Conservation (phyloP, 2,888 invertebrate species). For the Euphydryas editha region DNA sequence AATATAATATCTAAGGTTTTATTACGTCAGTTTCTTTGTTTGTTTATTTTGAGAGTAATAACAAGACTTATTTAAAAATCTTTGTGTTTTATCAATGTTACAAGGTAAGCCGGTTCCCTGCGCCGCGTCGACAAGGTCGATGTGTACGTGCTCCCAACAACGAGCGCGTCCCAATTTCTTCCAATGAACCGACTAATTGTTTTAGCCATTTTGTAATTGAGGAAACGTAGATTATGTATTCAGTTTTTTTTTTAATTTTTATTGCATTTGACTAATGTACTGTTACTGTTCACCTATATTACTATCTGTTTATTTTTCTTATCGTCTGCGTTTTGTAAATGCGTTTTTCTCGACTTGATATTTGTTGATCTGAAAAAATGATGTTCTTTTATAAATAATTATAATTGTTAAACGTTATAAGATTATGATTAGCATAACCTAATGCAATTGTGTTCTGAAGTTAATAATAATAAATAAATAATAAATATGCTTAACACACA, state of each 20-base stretch:
- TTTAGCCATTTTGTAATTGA: conserved; percentile 26
- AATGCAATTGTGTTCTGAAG: too few relatives aligned
- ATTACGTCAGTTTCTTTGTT: background rate
- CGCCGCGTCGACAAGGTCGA: conserved; percentile 36
- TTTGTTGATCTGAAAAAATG: too few relatives aligned
- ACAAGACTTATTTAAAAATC: conserved; percentile 3
- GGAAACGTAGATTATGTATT: conserved; percentile 13
- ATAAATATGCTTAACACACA: too few relatives aligned
- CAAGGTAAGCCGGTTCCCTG: conserved; percentile 3
- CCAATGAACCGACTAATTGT: conserved; percentile 16
- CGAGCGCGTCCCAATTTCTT: conserved; percentile 31
- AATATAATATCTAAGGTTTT: too few relatives aligned
- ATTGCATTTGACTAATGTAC: background rate
- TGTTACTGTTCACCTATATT: background rate
- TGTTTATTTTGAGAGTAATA: background rate
- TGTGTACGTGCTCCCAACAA: conserved; percentile 40
- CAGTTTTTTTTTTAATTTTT: background rate
- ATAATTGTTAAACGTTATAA: too few relatives aligned
- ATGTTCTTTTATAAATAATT: too few relatives aligned
- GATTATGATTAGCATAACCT: too few relatives aligned
- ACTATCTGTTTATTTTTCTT: too few relatives aligned
- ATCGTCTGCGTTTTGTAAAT: background rate
- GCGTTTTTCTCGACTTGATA: too few relatives aligned
- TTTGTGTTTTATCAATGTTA: conserved; percentile 10
- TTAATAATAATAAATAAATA: too few relatives aligned